A percentile compares a stretch with the other conserved stretches of the same genome.
phyloP scores from a whole-genome alignment of 2,888 invertebrate genomes.

The Calliopum simillimum region DNA sequence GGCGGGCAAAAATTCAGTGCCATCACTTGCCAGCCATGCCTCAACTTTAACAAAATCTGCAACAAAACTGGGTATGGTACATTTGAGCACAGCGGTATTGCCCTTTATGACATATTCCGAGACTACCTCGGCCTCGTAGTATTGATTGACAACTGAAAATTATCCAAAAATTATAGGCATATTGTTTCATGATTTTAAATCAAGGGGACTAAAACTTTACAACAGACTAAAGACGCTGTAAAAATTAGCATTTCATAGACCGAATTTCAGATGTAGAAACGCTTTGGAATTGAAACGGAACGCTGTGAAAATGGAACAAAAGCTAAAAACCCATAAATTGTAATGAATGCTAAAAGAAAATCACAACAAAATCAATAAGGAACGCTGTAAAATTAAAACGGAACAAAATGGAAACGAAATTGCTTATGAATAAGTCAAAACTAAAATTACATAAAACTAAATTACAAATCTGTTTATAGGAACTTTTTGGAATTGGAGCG shows the following conservation, averaged over 20 bases:
- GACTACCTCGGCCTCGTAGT: constrained; percentile 88
- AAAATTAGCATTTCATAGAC: no score
- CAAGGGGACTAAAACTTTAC: no score
- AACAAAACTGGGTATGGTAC: constrained; percentile 90
- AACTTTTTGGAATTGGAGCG: no score
- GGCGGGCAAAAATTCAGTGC: constrained; percentile 77
- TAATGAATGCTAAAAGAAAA: no score
- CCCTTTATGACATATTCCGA: constrained; percentile 91
- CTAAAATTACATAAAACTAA: no score
- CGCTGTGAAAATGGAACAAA: no score
- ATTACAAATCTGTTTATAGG: no score
- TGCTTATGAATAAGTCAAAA: background rate
- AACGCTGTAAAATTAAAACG: no score
- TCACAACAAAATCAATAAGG: no score
- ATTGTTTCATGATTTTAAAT: no score
- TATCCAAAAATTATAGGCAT: constrained; percentile 12
- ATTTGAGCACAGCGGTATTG: constrained; percentile 88
- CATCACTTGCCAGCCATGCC: constrained; percentile 79
- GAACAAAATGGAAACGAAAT: background rate
- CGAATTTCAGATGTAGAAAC: background rate
- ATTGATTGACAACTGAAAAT: constrained; percentile 84
- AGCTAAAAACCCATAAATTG: no score
- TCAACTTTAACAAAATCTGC: constrained; percentile 92
- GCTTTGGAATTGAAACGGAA: background rate
- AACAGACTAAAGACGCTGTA: no score